Conservation (phyloP, 2,113 vertebrate species). For the Phocoena sinus region DNA sequence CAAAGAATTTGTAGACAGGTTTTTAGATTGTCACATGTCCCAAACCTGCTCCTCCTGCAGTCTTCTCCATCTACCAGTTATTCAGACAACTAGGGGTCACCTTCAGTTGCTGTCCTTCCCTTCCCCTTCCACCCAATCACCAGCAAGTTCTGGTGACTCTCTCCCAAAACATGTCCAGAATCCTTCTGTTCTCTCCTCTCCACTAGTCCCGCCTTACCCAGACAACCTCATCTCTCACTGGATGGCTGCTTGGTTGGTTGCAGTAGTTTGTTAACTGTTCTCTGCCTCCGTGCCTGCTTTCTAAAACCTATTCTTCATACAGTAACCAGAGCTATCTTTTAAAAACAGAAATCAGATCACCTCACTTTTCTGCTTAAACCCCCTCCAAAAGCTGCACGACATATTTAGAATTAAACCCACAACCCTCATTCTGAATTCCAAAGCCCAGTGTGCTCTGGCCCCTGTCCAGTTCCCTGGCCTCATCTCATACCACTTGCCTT, state of each 20-base stretch:
- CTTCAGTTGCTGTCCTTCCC: not conserved
- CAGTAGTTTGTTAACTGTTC: not conserved
- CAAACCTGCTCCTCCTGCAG: not conserved
- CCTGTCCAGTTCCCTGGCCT: not conserved
- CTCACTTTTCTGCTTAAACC: not conserved
- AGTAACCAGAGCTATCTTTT: not conserved
- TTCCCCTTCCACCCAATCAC: not conserved
- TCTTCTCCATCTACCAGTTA: not conserved
- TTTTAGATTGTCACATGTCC: not conserved
- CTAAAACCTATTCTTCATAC: constrained; percentile 16
- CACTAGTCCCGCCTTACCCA: not conserved
- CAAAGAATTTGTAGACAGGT: not conserved
- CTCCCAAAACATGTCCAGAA: not conserved
- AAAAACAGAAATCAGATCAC: not conserved
- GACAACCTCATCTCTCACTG: not conserved
- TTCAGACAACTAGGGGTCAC: not conserved
- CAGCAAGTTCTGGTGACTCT: not conserved
- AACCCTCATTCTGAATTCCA: not conserved
- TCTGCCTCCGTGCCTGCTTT: not conserved
- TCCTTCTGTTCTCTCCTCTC: not conserved
- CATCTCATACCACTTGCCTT: not conserved
- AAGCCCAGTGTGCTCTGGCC: not conserved
- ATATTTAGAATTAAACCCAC: not conserved
- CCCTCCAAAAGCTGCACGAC: not conserved
- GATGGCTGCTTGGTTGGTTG: not conserved